A percentile compares a stretch with the other conserved stretches of the same genome.
Conservation (phyloP, 2,113 vertebrate genomes). For the Alligator sinensis region DNA sequence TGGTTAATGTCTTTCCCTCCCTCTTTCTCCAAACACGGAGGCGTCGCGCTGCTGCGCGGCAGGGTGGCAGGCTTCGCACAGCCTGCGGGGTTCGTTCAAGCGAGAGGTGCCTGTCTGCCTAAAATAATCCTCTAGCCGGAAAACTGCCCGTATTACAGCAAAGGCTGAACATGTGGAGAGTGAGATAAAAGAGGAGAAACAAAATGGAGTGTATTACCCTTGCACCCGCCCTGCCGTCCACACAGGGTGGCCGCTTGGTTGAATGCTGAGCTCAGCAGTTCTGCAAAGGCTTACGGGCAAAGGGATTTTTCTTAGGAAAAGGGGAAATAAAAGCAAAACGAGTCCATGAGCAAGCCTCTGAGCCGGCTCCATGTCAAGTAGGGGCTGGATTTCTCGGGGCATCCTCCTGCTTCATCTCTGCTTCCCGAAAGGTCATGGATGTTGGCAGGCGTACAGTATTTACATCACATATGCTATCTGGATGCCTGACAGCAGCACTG, state of each 20-base stretch:
- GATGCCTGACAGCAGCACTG: background rate
- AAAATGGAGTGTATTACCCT: background rate
- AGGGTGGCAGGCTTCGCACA: background rate
- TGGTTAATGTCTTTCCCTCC: background rate
- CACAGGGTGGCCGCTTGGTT: background rate
- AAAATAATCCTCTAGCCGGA: background rate
- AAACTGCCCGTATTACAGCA: background rate
- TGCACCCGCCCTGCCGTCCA: background rate
- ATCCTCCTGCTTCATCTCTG: background rate
- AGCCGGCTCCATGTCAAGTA: background rate
- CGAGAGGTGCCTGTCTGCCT: background rate
- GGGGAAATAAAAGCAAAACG: background rate
- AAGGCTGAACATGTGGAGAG: background rate
- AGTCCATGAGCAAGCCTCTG: accelerated
- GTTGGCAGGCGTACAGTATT: background rate
- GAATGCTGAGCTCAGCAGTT: background rate
- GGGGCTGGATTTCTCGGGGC: background rate
- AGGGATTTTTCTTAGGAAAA: background rate
- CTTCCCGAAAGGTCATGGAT: background rate
- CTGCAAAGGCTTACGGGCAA: background rate
- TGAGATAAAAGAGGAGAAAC: background rate
- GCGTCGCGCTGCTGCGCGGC: background rate
- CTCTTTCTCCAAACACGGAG: background rate
- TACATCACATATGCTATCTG: background rate
- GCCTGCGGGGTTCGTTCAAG: background rate